Evolutionary conservation across 2,888 invertebrate species (phyloP).

Genomic region (Chalcosyrphus nemorum): DNA sequence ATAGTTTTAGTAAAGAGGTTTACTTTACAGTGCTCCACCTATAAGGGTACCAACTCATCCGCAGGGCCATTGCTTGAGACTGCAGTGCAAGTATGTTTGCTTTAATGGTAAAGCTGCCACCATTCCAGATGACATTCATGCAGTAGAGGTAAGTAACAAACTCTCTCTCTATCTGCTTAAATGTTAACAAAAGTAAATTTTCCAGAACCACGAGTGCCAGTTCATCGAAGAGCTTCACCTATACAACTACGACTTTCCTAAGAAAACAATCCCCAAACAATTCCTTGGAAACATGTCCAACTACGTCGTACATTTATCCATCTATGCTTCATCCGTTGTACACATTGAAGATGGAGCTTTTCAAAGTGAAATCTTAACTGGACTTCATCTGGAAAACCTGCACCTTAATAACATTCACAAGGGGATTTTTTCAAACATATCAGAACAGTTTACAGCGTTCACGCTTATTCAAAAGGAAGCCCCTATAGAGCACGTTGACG

Average conservation of each 20-base stretch:
- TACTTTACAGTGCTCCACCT: slow-evolving; percentile 13
- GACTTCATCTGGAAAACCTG: slow-evolving; percentile 75
- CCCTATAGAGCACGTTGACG: slow-evolving; percentile 59
- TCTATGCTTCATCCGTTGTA: slow-evolving; percentile 75
- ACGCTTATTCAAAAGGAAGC: slow-evolving; percentile 74
- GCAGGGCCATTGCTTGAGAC: background rate
- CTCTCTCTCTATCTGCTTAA: background rate
- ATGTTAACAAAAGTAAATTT: background rate
- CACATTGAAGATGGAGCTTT: slow-evolving; percentile 76
- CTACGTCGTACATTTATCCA: slow-evolving; percentile 70
- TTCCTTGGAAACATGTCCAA: slow-evolving; percentile 75
- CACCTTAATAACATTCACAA: slow-evolving; percentile 69
- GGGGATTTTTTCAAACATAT: slow-evolving; percentile 74
- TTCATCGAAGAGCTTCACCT: slow-evolving; percentile 75
- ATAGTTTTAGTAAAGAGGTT: background rate
- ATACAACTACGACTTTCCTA: slow-evolving; percentile 75
- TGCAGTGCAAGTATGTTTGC: slow-evolving; percentile 45
- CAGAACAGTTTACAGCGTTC: slow-evolving; percentile 66
- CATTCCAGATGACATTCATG: slow-evolving; percentile 1
- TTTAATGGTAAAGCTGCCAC: slow-evolving; percentile 11
- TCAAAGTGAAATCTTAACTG: slow-evolving; percentile 73
- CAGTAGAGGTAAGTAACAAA: slow-evolving; percentile 13
- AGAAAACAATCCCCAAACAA: slow-evolving; percentile 73
- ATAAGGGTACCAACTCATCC: background rate
- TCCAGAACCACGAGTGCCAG: slow-evolving; percentile 68